Conservation (phyloP, 2,888 invertebrate species). For the Aphidius colemani region DNA sequence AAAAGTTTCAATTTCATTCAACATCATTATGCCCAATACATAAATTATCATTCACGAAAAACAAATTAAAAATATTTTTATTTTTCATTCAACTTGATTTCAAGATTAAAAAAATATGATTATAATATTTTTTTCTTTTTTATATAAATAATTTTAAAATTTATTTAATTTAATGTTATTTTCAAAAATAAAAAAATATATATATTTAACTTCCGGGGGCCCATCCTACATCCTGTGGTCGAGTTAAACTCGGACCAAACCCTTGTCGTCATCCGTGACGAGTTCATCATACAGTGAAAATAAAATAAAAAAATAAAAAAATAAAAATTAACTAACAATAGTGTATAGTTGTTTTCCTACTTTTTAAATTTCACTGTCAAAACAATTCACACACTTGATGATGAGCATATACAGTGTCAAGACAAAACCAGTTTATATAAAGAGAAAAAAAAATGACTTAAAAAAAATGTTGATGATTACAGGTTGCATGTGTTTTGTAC, state of each 20-base stretch:
- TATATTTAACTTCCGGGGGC: constrained; percentile 50
- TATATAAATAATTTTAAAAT: not conserved
- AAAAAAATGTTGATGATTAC: constrained; percentile 8
- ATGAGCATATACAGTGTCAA: not conserved
- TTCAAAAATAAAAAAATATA: constrained; percentile 18
- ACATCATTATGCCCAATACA: too few species aligned
- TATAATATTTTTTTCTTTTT: not conserved
- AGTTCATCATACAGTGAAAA: constrained; percentile 17
- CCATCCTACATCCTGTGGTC: constrained; percentile 53
- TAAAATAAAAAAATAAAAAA: not conserved
- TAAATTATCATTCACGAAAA: too few species aligned
- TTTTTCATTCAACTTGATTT: constrained; percentile 6
- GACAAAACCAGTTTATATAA: constrained; percentile 1
- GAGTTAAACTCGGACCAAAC: constrained; percentile 37
- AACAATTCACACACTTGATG: constrained; percentile 12
- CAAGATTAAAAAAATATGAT: constrained; percentile 6
- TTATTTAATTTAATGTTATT: not conserved
- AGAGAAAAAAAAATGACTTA: not conserved
- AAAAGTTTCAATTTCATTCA: too few species aligned
- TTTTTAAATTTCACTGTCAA: constrained; percentile 17
- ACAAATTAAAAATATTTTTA: too few species aligned
- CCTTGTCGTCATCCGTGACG: constrained; percentile 49
- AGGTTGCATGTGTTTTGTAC: constrained; percentile 3
- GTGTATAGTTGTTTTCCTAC: constrained; percentile 13
- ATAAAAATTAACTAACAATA: not conserved